Evolutionary conservation across 2,888 invertebrate species (phyloP), one percentile per base, ranked within the genome.

Genomic region (Cacoxenus indagator): DNA sequence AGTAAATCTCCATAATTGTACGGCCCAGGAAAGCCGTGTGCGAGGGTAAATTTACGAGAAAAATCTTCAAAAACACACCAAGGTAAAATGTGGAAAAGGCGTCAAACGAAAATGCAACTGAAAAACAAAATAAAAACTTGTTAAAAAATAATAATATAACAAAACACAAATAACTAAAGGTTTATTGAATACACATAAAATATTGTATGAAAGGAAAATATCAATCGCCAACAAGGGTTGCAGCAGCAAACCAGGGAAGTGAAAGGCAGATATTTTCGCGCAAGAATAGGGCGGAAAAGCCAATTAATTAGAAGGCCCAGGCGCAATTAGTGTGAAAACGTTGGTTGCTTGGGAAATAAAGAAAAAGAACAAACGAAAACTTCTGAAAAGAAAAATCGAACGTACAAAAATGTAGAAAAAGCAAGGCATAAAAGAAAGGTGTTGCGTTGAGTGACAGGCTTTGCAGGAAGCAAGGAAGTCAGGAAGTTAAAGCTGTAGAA

Each of bases 321-420:
- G 74, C 78, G 74, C 82, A 81, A 83, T 81, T 83, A 81, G 82
- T 81, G 83, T 81, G 80, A 81, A 81, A 81, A 80, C 77, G 74
- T 80, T 76, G 75, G 76, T 67, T 72, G n/a, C n/a, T n/a, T n/a
- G n/a, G 68, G 65, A 72, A 73, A 74, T 67, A 55, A 57, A 57
- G 27, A 6, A 29, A 61, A 37, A 5, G 43, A 43, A 43, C 11
- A 48, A n/a, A 48, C 6, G 19, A 17, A n/a, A 48, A 17, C 11
- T 14, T 29, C n/a, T n/a, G n/a, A n/a, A 57, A 29, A 29, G 57
- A 57, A 29, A 57, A 57, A n/a, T 2, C 14, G 17, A 24, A 26
- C 11, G 4, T 26, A 24, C 9, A 29, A 29, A 31, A 5, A 31
- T 17, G 17, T 19, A 29, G 31, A 6, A 4, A 26, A 59, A 59